Evolutionary conservation across 2,888 invertebrate genomes (phyloP), one percentile per base, ranked within the genome.

Genomic region (Drosophila birchii): DNA sequence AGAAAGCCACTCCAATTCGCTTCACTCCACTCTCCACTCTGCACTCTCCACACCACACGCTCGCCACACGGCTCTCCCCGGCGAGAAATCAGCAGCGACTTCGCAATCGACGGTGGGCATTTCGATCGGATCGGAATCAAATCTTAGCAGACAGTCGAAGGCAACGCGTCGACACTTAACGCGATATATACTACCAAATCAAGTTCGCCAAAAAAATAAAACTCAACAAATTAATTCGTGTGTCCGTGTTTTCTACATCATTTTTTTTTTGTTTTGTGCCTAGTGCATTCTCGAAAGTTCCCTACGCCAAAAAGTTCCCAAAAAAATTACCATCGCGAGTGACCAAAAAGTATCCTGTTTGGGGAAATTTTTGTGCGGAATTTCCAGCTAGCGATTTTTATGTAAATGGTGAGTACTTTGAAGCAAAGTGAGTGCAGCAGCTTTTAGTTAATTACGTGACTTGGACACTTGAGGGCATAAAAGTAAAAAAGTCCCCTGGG

Each of bases 81-180:
- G 38, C 47, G 47, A 64, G 49, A 67, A 64, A 67, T 71, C 47
- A 71, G 38, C 67, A 47, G 72, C 58, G 45, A 70, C 56, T 55
- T 62, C 16, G 43, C 38, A 53, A 32, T 29, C 55, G 71, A 39
- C 64, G 39, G 62, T 43, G 26, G 63, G 44, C 53, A 61, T 58
- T 89, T 81, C 80, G 82, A 83, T 83, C 82, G 86, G 82, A 85
- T 83, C 86, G 88, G 77, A 83, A 81, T 83, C 83, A 83, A 87
- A 89, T 83, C 88, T 85, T 85, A 77, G 75, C 89, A 72, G 80
- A 70, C 83, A 79, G 86, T 55, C 83, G 73, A 83, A 83, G 86
- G 78, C 88, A 85, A 63, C 88, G 83, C 86, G 78, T 83, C 83
- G 83, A 56, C 53, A 81, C 66, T 72, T 67, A 78, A 53, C 67